Conservation (phyloP, 1,140 invertebrate species). For the Glomeris maerens region DNA sequence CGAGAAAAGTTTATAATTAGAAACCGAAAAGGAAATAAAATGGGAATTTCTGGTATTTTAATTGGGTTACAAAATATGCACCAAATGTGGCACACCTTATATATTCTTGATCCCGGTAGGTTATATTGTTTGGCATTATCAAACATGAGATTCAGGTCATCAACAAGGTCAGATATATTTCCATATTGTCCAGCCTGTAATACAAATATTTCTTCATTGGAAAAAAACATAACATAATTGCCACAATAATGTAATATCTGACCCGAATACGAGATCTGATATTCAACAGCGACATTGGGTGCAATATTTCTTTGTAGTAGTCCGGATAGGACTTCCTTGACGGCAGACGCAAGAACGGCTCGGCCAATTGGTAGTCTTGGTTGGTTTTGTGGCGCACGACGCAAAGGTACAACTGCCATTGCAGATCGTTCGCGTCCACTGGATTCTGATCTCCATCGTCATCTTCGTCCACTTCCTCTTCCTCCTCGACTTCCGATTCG, state of each 20-base stretch:
- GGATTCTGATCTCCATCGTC: conserved; percentile 34
- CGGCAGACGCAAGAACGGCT: conserved; percentile 85
- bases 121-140: conserved; percentile 95
- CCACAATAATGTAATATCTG: neutral
- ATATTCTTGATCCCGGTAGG: conserved; percentile 67
- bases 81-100: conserved; percentile 59
- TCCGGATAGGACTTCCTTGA: conserved; percentile 75
- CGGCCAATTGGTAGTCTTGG: conserved; percentile 55
- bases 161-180: conserved; percentile 74
- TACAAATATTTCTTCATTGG: conserved; percentile 12
- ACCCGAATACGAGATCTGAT: conserved; percentile 41
- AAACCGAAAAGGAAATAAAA: too few relatives aligned
- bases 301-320: conserved; percentile 94
- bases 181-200: conserved; percentile 61
- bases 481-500: conserved; percentile 43
- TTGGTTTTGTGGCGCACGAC: conserved; percentile 53
- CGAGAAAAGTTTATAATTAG: too few relatives aligned
- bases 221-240: conserved; percentile 4
- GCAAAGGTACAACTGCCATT: conserved; percentile 64
- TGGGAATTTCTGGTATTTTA: too few relatives aligned
- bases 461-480: conserved; percentile 44
- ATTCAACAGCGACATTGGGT: conserved; percentile 84
- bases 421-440: conserved; percentile 45
- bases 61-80: too few relatives aligned
- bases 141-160: conserved; percentile 95